Percentiles rank a stretch among this genome's conserved stretches.
Conservation (phyloP, 2,888 invertebrate genomes). For the Habrosyne pyritoides region DNA sequence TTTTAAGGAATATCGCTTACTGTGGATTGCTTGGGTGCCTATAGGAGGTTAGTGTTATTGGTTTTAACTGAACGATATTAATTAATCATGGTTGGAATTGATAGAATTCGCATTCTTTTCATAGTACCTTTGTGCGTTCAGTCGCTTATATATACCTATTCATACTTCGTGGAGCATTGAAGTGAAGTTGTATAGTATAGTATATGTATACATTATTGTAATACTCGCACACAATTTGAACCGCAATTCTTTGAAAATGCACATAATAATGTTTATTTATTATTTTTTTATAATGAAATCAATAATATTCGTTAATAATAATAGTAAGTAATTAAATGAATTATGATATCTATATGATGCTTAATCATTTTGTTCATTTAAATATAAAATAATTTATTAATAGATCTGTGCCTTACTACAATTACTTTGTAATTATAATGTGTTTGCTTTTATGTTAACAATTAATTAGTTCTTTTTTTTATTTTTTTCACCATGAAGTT, state of each 20-base stretch:
- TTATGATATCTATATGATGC: too few species aligned
- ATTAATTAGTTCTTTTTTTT: too few species aligned
- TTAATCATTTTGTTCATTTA: too few species aligned
- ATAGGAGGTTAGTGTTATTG: slow-evolving; percentile 61
- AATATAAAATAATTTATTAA: too few species aligned
- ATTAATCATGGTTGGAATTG: slow-evolving; percentile 1
- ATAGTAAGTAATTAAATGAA: too few species aligned
- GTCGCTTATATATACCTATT: slow-evolving; percentile 27
- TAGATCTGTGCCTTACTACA: too few species aligned
- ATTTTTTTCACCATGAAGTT: too few species aligned
- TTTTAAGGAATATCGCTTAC: slow-evolving; percentile 52
- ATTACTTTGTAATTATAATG: too few species aligned
- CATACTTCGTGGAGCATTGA: slow-evolving; percentile 16
- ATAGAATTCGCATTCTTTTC: slow-evolving; percentile 6
- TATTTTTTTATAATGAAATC: too few species aligned
- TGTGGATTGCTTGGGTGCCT: slow-evolving; percentile 56
- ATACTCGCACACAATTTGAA: slow-evolving; percentile 16
- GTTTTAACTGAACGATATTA: slow-evolving; percentile 10
- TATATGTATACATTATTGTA: slow-evolving; percentile 25
- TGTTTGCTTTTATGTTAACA: too few species aligned
- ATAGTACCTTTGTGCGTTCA: slow-evolving; percentile 35
- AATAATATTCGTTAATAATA: too few species aligned
- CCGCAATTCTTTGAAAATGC: slow-evolving; percentile 16
- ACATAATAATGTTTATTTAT: too few species aligned
- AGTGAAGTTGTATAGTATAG: slow-evolving; percentile 14